Conservation (phyloP, 2,797 vertebrate genomes). For the Botia kubotai region DNA sequence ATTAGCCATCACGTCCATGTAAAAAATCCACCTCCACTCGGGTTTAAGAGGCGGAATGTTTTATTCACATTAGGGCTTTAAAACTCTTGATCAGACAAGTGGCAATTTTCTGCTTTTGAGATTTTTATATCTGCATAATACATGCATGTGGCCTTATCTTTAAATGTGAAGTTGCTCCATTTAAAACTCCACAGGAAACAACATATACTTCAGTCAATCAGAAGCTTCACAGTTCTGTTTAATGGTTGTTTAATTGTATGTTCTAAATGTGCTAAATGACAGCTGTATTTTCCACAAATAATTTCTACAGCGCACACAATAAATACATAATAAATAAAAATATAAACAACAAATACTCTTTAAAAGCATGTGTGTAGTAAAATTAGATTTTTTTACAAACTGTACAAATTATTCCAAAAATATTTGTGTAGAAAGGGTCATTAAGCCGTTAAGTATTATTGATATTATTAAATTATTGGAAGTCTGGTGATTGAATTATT, state of each 20-base stretch:
- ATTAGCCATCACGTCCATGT: conserved; percentile 18
- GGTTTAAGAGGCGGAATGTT: conserved; percentile 9
- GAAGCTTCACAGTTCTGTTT: neutral
- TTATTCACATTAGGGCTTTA: conserved; percentile 20
- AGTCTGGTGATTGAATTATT: conserved; percentile 14
- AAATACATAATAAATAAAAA: too few relatives aligned
- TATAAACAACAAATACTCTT: too few relatives aligned
- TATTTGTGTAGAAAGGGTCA: too few relatives aligned
- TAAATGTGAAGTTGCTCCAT: neutral
- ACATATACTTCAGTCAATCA: neutral
- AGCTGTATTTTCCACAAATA: neutral
- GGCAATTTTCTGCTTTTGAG: conserved; percentile 26
- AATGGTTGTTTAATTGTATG: neutral
- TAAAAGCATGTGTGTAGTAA: too few relatives aligned
- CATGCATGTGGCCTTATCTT: conserved; percentile 9
- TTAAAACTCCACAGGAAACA: conserved; percentile 14
- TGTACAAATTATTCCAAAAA: too few relatives aligned
- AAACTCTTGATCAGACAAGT: conserved; percentile 25
- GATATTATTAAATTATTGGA: neutral
- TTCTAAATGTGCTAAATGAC: neutral
- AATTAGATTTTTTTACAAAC: too few relatives aligned
- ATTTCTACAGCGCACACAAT: too few relatives aligned
- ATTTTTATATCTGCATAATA: conserved; percentile 18
- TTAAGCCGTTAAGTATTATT: neutral
- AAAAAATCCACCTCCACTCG: conserved; percentile 6